A percentile compares a stretch with the other conserved stretches of the same genome.
phyloP scores from a whole-genome alignment of 2,888 invertebrate species.

The Macaria liturata region DNA sequence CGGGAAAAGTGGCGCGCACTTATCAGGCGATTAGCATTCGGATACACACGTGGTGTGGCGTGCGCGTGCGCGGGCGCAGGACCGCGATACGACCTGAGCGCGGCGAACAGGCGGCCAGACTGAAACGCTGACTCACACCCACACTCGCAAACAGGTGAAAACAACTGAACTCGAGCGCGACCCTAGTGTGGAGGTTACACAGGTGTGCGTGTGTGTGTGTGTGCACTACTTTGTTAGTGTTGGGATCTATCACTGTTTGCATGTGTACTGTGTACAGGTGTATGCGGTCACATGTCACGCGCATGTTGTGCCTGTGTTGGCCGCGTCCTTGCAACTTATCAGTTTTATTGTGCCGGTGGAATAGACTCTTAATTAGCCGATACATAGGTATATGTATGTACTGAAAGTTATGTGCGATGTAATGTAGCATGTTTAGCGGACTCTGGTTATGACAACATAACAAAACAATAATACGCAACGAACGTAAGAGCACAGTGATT shows the following conservation, averaged over 20 bases:
- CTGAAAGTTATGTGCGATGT: too few relatives aligned
- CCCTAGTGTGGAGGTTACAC: conserved; percentile 75
- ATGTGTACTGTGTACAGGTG: conserved; percentile 62
- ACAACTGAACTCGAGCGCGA: conserved; percentile 67
- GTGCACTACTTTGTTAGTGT: conserved; percentile 77
- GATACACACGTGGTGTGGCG: conserved; percentile 58
- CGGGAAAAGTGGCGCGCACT: conserved; percentile 65
- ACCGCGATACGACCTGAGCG: conserved; percentile 69
- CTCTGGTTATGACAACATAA: too few relatives aligned
- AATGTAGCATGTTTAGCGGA: too few relatives aligned
- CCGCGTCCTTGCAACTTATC: conserved; percentile 66
- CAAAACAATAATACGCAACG: too few relatives aligned
- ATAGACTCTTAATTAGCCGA: conserved; percentile 49
- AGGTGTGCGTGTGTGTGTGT: conserved; percentile 62
- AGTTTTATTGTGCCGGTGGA: conserved; percentile 71
- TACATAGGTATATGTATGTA: too few relatives aligned
- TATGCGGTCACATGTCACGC: conserved; percentile 75
- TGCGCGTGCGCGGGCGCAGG: conserved; percentile 37
- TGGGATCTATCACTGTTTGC: conserved; percentile 64
- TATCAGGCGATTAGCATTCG: conserved; percentile 66
- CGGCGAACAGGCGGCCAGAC: conserved; percentile 74
- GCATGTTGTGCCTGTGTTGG: conserved; percentile 71
- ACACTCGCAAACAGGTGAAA: conserved; percentile 78
- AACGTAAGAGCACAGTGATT: too few relatives aligned
- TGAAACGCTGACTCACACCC: conserved; percentile 68